Conservation (phyloP, 92 coral and sea anemone species). For the Virgularia gustaviana region DNA sequence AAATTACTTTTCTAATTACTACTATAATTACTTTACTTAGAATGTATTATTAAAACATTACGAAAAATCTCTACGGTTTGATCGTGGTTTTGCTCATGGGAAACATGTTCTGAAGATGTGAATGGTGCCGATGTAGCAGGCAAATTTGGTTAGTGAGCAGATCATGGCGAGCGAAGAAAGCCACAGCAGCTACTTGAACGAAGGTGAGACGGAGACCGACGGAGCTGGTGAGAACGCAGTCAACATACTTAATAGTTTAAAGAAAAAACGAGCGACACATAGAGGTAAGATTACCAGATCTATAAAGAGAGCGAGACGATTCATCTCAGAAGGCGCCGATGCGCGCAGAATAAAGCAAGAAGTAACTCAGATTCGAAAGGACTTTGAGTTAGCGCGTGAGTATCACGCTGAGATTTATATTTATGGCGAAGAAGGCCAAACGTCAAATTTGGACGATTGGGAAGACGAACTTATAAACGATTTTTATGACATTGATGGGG, state of each 20-base stretch:
- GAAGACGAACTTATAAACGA: constrained; percentile 23
- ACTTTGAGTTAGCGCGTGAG: constrained; percentile 22
- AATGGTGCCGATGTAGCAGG: background rate
- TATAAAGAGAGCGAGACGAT: constrained; percentile 28
- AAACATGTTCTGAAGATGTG: constrained; percentile 3
- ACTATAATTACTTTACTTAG: too few relatives aligned
- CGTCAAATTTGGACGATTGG: constrained; percentile 29
- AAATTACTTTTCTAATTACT: too few relatives aligned
- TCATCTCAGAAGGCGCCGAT: constrained; percentile 6
- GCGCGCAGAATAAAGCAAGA: constrained; percentile 30
- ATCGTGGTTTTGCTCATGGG: constrained; percentile 4
- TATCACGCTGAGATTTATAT: constrained; percentile 16
- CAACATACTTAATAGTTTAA: background rate
- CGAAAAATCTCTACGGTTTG: background rate
- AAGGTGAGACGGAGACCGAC: background rate
- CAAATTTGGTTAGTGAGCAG: background rate
- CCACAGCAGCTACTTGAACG: background rate
- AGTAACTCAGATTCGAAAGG: constrained; percentile 28
- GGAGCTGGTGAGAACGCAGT: background rate
- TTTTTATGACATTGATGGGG: constrained; percentile 29
- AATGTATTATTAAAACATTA: too few relatives aligned
- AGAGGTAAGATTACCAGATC: constrained; percentile 26
- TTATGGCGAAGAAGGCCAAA: background rate
- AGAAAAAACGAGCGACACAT: constrained; percentile 7
- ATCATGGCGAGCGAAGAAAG: background rate